Evolutionary conservation across 2,888 invertebrate genomes (phyloP).

Genomic region (Lymantria dispar): DNA sequence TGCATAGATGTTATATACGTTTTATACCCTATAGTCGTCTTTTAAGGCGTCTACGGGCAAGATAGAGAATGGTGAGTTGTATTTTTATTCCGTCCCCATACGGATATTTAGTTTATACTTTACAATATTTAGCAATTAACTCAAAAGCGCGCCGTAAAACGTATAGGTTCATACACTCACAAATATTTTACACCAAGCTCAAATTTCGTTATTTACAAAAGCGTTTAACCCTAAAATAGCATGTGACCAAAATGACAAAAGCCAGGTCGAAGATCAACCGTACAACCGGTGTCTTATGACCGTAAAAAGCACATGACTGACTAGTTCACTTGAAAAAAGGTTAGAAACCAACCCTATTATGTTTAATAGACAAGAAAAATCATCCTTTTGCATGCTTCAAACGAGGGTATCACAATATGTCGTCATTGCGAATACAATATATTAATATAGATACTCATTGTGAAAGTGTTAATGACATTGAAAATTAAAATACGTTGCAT

Average conservation of each 20-base stretch:
- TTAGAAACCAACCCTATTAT: slow-evolving; percentile 24
- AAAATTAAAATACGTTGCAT: slow-evolving; percentile 78
- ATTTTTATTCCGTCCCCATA: too few relatives aligned
- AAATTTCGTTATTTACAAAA: too few relatives aligned
- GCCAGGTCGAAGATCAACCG: slow-evolving; percentile 36
- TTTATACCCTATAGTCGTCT: too few relatives aligned
- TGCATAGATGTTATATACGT: too few relatives aligned
- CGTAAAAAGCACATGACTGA: slow-evolving; percentile 28
- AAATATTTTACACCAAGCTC: too few relatives aligned
- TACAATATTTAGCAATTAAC: too few relatives aligned
- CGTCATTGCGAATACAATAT: slow-evolving; percentile 20
- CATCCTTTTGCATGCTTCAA: neutral
- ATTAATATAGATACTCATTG: slow-evolving; percentile 57
- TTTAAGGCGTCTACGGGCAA: too few relatives aligned
- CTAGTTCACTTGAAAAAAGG: slow-evolving; percentile 22
- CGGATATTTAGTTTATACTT: too few relatives aligned
- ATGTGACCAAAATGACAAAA: slow-evolving; percentile 41
- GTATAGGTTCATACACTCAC: too few relatives aligned
- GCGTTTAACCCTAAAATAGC: slow-evolving; percentile 34
- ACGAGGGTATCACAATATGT: neutral
- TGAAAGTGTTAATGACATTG: slow-evolving; percentile 82
- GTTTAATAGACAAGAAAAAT: slow-evolving; percentile 5
- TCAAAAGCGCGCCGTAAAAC: too few relatives aligned
- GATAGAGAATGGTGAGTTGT: too few relatives aligned
- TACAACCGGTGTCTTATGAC: slow-evolving; percentile 33